Base-by-base conservation (phyloP, 2,113 vertebrate genomes). In the Sitta europaea region DNA sequence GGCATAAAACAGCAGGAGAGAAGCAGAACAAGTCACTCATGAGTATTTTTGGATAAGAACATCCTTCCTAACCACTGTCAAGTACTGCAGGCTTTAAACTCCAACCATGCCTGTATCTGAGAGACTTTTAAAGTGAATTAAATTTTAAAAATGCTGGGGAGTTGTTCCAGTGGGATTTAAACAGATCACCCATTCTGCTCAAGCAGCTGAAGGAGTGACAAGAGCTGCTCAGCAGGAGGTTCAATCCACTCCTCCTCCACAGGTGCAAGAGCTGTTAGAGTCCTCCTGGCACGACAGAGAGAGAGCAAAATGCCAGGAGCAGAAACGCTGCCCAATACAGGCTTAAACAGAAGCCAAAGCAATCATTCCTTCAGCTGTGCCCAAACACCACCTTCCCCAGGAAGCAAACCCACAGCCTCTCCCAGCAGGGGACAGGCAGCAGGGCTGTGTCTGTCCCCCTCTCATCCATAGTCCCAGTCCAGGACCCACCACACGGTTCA, bases 401-500 rank as follows among this genome's bases (percentile, higher is more conserved):
- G 50, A 66, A 73, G 58, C 67, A 68, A 73, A 70, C 19, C 4
- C 1, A 16, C 28, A 85, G 47, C 59, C 35, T 38, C 55, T 47
- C 16, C 12, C 59, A 88, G 75, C 42, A 67, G 38, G 28, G 25
- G 20, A 35, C 21, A 42, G 18, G 28, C 14, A 48, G 55, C 38
- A 78, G 45, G 42, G 73, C 58, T 71, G 13, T 10, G 2, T 33
- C 28, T 55, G 43, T 7, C 8, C 66, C 68, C 51, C 29, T 65
- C 58, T 53, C 29, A 15, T 20, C 65, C 73, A 13, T 1, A 83
- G 45, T 47, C 61, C 79, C 92, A 36, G 14, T 9, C 16, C 62
- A 36, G 0, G 1, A 95, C 95, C 94, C 98, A 99, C 99, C 99
- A 99, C 99, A 43, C 99, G 99, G 97, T 99, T 99, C 95, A 99